phyloP scores from a whole-genome alignment of 2,113 vertebrate species.

The Entelurus aequoreus region DNA sequence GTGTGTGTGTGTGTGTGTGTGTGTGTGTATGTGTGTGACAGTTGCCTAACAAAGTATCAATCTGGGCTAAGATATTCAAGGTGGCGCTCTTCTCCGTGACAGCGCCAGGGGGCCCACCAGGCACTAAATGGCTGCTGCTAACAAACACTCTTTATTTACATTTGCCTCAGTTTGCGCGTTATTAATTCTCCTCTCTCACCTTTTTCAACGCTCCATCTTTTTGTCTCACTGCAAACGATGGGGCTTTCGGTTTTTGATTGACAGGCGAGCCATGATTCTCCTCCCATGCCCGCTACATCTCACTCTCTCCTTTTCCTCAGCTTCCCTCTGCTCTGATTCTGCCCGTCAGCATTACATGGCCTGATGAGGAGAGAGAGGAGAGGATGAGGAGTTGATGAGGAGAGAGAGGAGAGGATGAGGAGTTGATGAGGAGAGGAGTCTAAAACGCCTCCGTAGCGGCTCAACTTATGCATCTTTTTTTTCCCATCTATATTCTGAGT shows the following conservation, averaged over 20 bases:
- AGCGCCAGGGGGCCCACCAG: background rate
- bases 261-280: slow-evolving; percentile 34
- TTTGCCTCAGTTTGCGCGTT: slow-evolving; percentile 31
- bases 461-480: slow-evolving; percentile 35
- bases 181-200: slow-evolving; percentile 39
- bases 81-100: slow-evolving; percentile 1
- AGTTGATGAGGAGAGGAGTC: slow-evolving; percentile 36
- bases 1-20: background rate
- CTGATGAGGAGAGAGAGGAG: slow-evolving; percentile 32
- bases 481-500: slow-evolving; percentile 12
- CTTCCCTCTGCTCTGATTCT: slow-evolving; percentile 61
- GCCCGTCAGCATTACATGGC: slow-evolving; percentile 66
- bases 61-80: slow-evolving; percentile 38
- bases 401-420: slow-evolving; percentile 29
- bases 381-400: slow-evolving; percentile 32
- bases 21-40: background rate
- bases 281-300: slow-evolving; percentile 25
- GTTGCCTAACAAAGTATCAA: slow-evolving; percentile 42
- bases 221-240: slow-evolving; percentile 40
- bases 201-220: background rate
- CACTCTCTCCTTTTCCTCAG: slow-evolving; percentile 37
- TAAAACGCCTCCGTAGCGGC: slow-evolving; percentile 46
- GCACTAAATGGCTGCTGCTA: slow-evolving; percentile 40
- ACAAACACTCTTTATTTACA: slow-evolving; percentile 54
- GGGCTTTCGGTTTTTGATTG: slow-evolving; percentile 39